A percentile compares a stretch with the other conserved stretches of the same genome.
Conservation (phyloP, 2,888 invertebrate species). For the Rhabditoides inermis region DNA sequence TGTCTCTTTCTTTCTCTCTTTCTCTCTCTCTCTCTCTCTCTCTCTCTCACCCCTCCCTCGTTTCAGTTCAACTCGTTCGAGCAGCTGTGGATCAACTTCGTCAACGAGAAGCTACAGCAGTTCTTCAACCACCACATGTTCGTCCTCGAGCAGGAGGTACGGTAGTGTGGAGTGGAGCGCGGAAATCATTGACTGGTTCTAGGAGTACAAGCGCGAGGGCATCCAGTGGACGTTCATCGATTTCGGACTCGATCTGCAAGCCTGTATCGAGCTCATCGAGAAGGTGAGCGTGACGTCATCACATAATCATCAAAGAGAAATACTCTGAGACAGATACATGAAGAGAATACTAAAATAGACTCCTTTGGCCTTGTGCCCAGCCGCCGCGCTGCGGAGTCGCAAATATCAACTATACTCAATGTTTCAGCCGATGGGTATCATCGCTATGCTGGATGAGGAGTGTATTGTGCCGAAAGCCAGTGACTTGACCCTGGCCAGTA, state of each 20-base stretch:
- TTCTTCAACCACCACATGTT: constrained; percentile 99
- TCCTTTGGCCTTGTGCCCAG: not conserved
- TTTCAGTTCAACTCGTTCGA: constrained; percentile 90
- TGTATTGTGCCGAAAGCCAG: constrained; percentile 53
- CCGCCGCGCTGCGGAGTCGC: not conserved
- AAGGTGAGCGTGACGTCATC: constrained; percentile 62
- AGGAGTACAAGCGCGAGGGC: constrained; percentile 62
- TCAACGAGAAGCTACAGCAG: constrained; percentile 93
- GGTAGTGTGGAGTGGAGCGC: constrained; percentile 3
- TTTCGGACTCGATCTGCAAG: constrained; percentile 92
- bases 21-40: not conserved
- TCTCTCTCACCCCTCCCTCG: not conserved
- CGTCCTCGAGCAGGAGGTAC: constrained; percentile 84
- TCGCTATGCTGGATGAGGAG: constrained; percentile 53
- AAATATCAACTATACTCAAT: not conserved
- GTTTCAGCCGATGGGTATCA: constrained; percentile 51
- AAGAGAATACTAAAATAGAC: not conserved
- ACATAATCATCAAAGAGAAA: too few species aligned
- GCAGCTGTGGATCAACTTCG: constrained; percentile 97
- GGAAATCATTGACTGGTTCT: not conserved
- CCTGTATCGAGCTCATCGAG: constrained; percentile 90
- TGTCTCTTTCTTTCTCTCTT: not conserved
- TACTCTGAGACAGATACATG: not conserved
- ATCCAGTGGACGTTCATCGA: constrained; percentile 93
- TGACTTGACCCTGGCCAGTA: constrained; percentile 48